These are phyloP conservation scores for Heliconius charithonia DNA, from an alignment of 2,888 invertebrate species.

Conservation along the genomic window DNA sequence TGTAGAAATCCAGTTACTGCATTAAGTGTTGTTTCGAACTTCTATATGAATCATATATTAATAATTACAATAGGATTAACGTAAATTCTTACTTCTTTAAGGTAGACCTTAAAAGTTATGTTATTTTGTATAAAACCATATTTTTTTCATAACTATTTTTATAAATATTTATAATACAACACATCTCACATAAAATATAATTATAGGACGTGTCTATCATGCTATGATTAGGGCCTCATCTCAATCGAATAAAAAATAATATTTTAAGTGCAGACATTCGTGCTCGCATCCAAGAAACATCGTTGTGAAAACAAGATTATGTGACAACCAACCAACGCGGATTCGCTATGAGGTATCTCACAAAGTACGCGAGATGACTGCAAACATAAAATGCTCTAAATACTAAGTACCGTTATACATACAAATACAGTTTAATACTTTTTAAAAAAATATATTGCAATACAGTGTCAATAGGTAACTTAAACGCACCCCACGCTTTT, in stretches of 20 bases:
- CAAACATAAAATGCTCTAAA: neutral
- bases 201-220: no score
- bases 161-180: neutral
- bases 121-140: neutral
- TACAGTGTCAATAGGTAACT: no score
- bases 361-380: neutral
- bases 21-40: constrained; percentile 4
- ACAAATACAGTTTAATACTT: neutral
- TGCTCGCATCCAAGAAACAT: neutral
- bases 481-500: no score
- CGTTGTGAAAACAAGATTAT: neutral
- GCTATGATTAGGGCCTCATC: neutral
- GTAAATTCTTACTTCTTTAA: neutral
- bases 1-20: constrained; percentile 36
- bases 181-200: no score
- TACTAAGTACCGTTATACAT: no score
- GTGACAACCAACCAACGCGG: neutral
- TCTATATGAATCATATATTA: neutral
- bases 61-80: neutral
- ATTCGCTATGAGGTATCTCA: neutral
- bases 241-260: neutral
- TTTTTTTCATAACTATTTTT: no score
- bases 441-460: neutral
- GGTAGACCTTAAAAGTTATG: neutral
- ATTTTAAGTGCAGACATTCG: neutral